Evolutionary conservation across 2,113 vertebrate species (phyloP).

Genomic region (Aix galericulata): DNA sequence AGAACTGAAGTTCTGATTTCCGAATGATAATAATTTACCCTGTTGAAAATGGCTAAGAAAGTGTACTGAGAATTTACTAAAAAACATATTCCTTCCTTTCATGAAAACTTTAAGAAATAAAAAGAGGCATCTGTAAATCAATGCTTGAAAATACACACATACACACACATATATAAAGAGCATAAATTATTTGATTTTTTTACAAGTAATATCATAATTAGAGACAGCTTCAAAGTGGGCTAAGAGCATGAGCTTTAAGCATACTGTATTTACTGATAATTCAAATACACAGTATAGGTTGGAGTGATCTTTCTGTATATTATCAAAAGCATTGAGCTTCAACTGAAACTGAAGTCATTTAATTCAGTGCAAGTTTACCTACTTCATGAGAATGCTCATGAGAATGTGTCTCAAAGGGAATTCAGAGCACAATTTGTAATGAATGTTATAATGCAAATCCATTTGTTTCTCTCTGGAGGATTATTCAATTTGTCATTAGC

Average conservation of each 20-base stretch:
- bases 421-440: not conserved
- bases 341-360: not conserved
- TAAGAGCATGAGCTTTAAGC: not conserved
- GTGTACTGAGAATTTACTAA: not conserved
- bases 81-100: not conserved
- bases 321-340: not conserved
- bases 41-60: not conserved
- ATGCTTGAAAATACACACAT: not conserved
- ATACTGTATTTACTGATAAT: not conserved
- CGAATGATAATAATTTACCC: not conserved
- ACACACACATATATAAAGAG: not conserved
- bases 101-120: not conserved
- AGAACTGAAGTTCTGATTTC: not conserved
- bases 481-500: not conserved
- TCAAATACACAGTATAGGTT: not conserved
- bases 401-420: not conserved
- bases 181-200: rapidly evolving
- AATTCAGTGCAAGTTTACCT: not conserved
- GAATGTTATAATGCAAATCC: not conserved
- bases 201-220: not conserved
- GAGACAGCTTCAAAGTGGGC: not conserved
- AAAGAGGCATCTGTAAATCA: not conserved
- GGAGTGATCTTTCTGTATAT: not conserved
- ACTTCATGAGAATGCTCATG: not conserved
- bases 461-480: not conserved